Base-by-base conservation (phyloP, 1,140 invertebrate species). In the Dendrolimus kikuchii region DNA sequence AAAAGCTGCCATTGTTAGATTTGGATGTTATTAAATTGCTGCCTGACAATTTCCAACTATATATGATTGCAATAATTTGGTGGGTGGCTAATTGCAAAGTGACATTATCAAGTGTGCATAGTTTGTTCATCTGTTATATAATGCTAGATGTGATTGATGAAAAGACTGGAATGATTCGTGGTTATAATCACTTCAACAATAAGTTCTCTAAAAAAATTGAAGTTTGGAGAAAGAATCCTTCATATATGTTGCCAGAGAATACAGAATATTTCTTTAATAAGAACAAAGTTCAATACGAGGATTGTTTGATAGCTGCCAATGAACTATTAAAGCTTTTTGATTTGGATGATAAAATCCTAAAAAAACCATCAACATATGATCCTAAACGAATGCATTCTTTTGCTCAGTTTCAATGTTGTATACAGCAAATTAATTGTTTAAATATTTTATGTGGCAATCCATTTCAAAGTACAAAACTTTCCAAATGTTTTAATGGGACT, bases 391-490 rank as follows among this genome's bases (percentile, higher is more conserved):
- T 95, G 46, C 93, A 95, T 67, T 76, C 74, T n/a, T 93, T 93
- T 75, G 89, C 92, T 1, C 89, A 93, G 73, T 92, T 94, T 81
- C 94, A 95, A 74, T 90, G 88, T 75, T 91, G 91, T 63, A 73
- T 93, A 23, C 88, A 83, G 43, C 88, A 92, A 49, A 70, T 90
- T 2, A 90, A 90, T 59, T 81, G 89, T 55, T 81, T 95, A 9
- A 95, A 95, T 86, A 78, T 78, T 1, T 65, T 95, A 36, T 82
- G 94, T n/a, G 72, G 85, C 36, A 81, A 77, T 58, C 91, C 91
- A 0, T 91, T 90, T 62, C 59, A 81, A 53, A 71, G 78, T 64
- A 87, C 88, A 40, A 76, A 80, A 41, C 86, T 92, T 68, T 88
- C 85, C 45, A 88, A 90, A 62, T 85, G 91, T 47, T 93, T 89